Conservation (phyloP, 1,140 invertebrate genomes). For the Megathymus violae region DNA sequence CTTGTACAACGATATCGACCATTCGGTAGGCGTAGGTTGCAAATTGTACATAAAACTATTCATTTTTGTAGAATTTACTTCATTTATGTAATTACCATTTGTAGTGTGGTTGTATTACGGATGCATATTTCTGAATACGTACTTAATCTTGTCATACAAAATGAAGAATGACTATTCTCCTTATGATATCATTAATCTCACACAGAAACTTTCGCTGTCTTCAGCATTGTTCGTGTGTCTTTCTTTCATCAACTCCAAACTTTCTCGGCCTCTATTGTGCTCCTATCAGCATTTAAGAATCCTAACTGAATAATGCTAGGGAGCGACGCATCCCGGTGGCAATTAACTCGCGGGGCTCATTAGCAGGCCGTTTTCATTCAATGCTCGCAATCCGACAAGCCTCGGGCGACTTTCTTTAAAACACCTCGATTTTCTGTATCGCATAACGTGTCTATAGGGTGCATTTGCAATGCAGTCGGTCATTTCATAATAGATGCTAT, state of each 20-base stretch:
- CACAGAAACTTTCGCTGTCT: constrained; percentile 21
- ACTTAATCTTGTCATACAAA: too few relatives aligned
- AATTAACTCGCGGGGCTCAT: constrained; percentile 71
- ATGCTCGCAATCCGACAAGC: constrained; percentile 54
- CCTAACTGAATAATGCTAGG: constrained; percentile 53
- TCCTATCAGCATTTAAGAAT: constrained; percentile 58
- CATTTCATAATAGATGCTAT: neutral
- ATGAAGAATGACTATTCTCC: constrained; percentile 13
- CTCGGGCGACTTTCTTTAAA: constrained; percentile 55
- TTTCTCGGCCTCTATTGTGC: constrained; percentile 44
- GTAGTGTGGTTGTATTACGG: too few relatives aligned
- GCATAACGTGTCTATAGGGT: constrained; percentile 48
- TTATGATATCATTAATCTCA: constrained; percentile 37
- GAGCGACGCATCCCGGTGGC: constrained; percentile 41
- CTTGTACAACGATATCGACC: too few relatives aligned
- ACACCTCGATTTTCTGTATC: constrained; percentile 60
- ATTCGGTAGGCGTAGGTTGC: too few relatives aligned
- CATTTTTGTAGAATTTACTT: too few relatives aligned
- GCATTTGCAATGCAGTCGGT: constrained; percentile 1
- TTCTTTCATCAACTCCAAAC: constrained; percentile 36
- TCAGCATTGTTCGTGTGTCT: constrained; percentile 31
- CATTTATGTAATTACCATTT: too few relatives aligned
- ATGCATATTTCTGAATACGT: too few relatives aligned
- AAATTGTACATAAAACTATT: too few relatives aligned
- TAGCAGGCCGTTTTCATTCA: constrained; percentile 70